A percentile compares a stretch with the other conserved stretches of the same genome.
phyloP scores from a whole-genome alignment of 2,888 invertebrate genomes.

The Pammene fasciana region DNA sequence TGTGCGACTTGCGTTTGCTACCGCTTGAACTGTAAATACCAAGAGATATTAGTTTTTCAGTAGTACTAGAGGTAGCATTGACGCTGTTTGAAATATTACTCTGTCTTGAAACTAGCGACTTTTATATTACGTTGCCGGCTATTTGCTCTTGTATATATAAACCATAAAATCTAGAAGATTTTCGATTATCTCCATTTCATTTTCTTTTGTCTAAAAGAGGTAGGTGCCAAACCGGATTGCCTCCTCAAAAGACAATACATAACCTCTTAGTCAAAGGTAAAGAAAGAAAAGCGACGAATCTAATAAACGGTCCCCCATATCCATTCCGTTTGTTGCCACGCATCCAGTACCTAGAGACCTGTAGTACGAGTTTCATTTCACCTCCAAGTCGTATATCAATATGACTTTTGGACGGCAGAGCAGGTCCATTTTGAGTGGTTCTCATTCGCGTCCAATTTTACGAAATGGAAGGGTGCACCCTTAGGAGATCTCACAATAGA shows the following conservation, averaged over 20 bases:
- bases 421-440: conserved; percentile 66
- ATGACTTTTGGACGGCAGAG: conserved; percentile 59
- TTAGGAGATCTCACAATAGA: conserved; percentile 78
- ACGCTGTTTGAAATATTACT: not conserved
- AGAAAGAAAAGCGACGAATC: conserved; percentile 78
- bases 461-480: conserved; percentile 80
- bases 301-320: conserved; percentile 77
- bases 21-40: not conserved
- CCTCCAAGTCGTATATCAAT: conserved; percentile 61
- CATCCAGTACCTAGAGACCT: conserved; percentile 67
- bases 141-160: not conserved
- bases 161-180: conserved; percentile 43
- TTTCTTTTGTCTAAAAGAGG: conserved; percentile 55
- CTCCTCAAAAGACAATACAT: conserved; percentile 74
- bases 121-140: not conserved
- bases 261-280: conserved; percentile 77
- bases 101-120: not conserved
- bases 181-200: conserved; percentile 58
- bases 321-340: conserved; percentile 75
- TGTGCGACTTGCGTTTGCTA: conserved; percentile 16
- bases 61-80: not conserved
- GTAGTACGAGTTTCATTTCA: conserved; percentile 53
- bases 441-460: conserved; percentile 75
- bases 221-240: conserved; percentile 67
- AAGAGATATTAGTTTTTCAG: not conserved